Evolutionary conservation across 2,113 vertebrate species (phyloP).

Genomic region (Monopterus albus): DNA sequence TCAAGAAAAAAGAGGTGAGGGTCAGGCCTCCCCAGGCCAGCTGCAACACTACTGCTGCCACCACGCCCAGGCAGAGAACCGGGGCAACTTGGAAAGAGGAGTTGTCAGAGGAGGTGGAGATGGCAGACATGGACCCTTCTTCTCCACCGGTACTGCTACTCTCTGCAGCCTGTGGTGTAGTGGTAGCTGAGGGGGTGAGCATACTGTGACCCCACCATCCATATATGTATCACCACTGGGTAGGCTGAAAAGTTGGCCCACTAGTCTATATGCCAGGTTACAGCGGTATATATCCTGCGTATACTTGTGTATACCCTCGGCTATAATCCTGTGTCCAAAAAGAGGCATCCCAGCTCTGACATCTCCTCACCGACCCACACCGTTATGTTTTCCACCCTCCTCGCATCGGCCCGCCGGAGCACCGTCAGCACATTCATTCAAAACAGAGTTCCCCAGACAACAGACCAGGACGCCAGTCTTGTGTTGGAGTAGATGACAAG

Average conservation of each 20-base stretch:
- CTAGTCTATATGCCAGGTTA: slow-evolving; percentile 24
- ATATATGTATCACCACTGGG: slow-evolving; percentile 62
- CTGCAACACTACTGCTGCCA: slow-evolving; percentile 78
- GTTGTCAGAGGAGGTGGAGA: slow-evolving; percentile 41
- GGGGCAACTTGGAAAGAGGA: slow-evolving; percentile 75
- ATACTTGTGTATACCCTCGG: slow-evolving; percentile 48
- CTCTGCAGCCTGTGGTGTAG: slow-evolving; percentile 67
- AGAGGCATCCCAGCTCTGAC: slow-evolving; percentile 74
- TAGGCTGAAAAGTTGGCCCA: slow-evolving; percentile 42
- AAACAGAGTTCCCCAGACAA: not conserved
- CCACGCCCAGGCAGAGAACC: slow-evolving; percentile 77
- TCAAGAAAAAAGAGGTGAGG: slow-evolving; percentile 82
- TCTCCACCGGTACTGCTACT: slow-evolving; percentile 63
- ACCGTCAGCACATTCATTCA: slow-evolving; percentile 31
- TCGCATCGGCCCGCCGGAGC: slow-evolving; percentile 41
- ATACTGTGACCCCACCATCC: slow-evolving; percentile 78
- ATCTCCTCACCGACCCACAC: slow-evolving; percentile 61
- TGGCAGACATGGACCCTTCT: slow-evolving; percentile 71
- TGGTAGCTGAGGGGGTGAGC: slow-evolving; percentile 68
- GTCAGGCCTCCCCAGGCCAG: slow-evolving; percentile 79
- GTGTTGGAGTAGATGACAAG: not conserved
- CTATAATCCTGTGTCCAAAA: slow-evolving; percentile 56
- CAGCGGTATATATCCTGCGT: slow-evolving; percentile 27
- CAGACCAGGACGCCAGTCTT: not conserved
- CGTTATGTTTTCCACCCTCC: slow-evolving; percentile 30